phyloP scores from a whole-genome alignment of 2,888 invertebrate species.

The Disparrhopalites patrizii region DNA sequence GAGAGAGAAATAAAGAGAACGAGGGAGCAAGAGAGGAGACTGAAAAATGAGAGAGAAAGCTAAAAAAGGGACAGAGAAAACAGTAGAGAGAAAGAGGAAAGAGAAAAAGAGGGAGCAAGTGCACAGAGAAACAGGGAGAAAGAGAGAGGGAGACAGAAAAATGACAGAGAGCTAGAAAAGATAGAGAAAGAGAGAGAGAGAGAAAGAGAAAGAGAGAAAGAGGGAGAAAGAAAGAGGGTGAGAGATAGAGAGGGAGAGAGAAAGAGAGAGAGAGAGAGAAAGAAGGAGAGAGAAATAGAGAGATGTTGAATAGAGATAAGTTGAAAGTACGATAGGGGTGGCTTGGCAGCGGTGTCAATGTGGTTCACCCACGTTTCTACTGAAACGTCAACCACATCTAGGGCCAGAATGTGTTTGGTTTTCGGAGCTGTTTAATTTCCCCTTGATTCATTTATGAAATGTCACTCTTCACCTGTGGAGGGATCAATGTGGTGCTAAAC shows the following conservation, averaged over 20 bases:
- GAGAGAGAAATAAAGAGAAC: background rate
- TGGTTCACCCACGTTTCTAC: background rate
- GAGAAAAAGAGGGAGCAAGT: too few relatives aligned
- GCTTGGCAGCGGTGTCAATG: background rate
- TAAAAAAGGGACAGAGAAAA: too few relatives aligned
- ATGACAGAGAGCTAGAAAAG: too few relatives aligned
- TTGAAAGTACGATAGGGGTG: background rate
- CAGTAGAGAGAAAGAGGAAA: too few relatives aligned
- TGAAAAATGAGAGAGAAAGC: background rate
- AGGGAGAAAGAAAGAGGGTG: too few relatives aligned
- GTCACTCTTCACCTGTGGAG: constrained; percentile 18
- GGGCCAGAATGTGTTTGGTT: background rate
- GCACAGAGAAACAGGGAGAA: too few relatives aligned
- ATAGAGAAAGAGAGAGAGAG: too few relatives aligned
- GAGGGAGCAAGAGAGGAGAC: background rate
- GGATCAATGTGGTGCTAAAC: constrained; percentile 13
- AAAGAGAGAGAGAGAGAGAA: background rate
- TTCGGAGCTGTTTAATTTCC: constrained; percentile 5
- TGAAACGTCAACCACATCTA: constrained; percentile 4
- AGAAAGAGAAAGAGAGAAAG: too few relatives aligned
- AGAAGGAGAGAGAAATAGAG: background rate
- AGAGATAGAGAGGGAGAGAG: too few relatives aligned
- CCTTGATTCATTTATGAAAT: constrained; percentile 1
- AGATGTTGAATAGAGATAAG: background rate
- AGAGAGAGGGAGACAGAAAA: too few relatives aligned